phyloP scores from a whole-genome alignment of 2,113 vertebrate species.

The Tragulus kanchil region DNA sequence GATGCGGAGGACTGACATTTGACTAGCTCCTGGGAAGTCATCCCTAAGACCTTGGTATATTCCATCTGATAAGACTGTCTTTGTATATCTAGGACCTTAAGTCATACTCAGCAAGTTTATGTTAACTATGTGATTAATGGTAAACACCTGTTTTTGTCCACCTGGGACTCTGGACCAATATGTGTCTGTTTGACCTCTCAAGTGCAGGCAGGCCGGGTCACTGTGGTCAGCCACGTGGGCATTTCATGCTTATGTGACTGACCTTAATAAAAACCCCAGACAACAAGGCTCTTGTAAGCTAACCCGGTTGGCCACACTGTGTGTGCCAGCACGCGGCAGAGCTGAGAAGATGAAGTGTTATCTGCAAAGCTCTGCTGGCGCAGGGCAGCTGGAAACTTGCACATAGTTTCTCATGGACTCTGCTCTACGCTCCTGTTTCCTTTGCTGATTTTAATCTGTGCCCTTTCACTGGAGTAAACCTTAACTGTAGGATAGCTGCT shows the following conservation, averaged over 20 bases:
- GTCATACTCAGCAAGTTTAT: neutral
- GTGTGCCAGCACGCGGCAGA: neutral
- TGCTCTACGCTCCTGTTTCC: neutral
- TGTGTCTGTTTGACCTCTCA: neutral
- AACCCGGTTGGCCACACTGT: neutral
- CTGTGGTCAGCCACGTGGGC: neutral
- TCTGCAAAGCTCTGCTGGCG: neutral
- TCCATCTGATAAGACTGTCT: neutral
- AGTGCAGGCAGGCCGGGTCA: neutral
- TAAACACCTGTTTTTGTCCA: neutral
- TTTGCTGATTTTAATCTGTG: neutral
- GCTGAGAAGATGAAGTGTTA: neutral
- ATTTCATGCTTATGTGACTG: neutral
- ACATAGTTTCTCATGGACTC: neutral
- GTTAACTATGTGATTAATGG: neutral
- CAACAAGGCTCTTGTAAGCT: neutral
- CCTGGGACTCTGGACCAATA: neutral
- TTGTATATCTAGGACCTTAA: neutral
- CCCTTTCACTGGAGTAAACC: neutral
- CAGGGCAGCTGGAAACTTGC: neutral
- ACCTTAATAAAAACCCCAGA: neutral
- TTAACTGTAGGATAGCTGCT: neutral
- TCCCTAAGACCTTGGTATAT: neutral
- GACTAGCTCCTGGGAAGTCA: neutral
- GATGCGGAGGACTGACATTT: neutral